Evolutionary conservation across 2,888 invertebrate genomes (phyloP).

Genomic region (Andrena camellia): DNA sequence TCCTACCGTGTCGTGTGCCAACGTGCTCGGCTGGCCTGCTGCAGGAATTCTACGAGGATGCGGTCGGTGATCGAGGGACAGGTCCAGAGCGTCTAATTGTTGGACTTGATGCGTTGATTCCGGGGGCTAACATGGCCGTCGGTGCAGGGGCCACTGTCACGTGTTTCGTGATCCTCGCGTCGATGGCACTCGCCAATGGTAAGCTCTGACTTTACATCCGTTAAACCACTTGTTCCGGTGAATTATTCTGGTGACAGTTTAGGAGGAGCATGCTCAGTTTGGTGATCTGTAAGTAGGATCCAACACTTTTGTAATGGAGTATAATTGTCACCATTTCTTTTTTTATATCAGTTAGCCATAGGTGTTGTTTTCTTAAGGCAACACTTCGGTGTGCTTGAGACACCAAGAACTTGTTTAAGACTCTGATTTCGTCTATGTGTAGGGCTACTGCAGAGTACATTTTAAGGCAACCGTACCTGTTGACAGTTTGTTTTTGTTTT

Average conservation of each 20-base stretch:
- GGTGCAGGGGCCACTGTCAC: conserved; percentile 49
- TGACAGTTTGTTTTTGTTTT: not conserved
- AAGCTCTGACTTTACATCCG: conserved; percentile 29
- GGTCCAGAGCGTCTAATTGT: not conserved
- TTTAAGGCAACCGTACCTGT: conserved; percentile 15
- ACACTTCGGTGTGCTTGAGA: not conserved
- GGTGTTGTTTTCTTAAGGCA: not conserved
- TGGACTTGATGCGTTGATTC: not conserved
- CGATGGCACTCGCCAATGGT: conserved; percentile 59
- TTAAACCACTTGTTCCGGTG: not conserved
- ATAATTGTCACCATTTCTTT: too few relatives aligned
- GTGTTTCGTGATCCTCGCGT: conserved; percentile 59
- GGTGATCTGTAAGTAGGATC: not conserved
- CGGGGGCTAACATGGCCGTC: conserved; percentile 50
- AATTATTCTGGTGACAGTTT: not conserved
- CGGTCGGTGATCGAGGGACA: not conserved
- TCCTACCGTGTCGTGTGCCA: conserved; percentile 17
- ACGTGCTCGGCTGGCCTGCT: not conserved
- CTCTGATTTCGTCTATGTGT: not conserved
- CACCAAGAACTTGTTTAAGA: not conserved
- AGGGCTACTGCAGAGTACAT: not conserved
- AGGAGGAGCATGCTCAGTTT: not conserved
- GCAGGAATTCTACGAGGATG: not conserved
- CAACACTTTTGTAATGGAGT: not conserved
- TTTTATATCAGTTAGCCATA: too few relatives aligned